Conservation (phyloP, 2,888 invertebrate species). For the Eulithis prunata region DNA sequence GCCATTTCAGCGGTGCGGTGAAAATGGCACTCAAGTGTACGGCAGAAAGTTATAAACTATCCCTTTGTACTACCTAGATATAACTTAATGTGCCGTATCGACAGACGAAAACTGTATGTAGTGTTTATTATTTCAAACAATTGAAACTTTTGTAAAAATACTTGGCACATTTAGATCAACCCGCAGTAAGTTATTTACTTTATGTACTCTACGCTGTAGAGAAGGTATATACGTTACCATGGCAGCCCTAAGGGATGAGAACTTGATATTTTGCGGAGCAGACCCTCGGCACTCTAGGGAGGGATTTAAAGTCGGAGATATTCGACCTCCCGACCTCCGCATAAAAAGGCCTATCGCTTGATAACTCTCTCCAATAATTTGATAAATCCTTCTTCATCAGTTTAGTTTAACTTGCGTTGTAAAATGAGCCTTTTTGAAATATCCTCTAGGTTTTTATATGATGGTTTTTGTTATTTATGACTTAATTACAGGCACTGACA, state of each 20-base stretch:
- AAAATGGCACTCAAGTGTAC: background rate
- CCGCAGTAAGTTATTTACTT: background rate
- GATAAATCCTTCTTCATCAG: conserved; percentile 24
- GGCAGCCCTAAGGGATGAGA: conserved; percentile 33
- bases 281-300: conserved; percentile 35
- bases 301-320: conserved; percentile 42
- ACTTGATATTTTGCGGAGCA: conserved; percentile 42
- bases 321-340: conserved; percentile 41
- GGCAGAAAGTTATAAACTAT: too few relatives aligned
- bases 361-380: conserved; percentile 41
- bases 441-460: background rate
- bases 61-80: too few relatives aligned
- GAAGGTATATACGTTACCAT: conserved; percentile 19
- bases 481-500: too few relatives aligned
- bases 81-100: too few relatives aligned
- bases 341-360: conserved; percentile 41
- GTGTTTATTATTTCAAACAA: background rate
- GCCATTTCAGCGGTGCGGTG: background rate
- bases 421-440: conserved; percentile 4
- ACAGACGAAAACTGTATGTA: background rate
- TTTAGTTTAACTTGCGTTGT: background rate
- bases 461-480: too few relatives aligned
- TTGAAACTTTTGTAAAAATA: too few relatives aligned
- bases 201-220: conserved; percentile 1
- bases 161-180: too few relatives aligned